Conservation (phyloP, 1,140 invertebrate genomes). For the Lutraria rhynchaena region DNA sequence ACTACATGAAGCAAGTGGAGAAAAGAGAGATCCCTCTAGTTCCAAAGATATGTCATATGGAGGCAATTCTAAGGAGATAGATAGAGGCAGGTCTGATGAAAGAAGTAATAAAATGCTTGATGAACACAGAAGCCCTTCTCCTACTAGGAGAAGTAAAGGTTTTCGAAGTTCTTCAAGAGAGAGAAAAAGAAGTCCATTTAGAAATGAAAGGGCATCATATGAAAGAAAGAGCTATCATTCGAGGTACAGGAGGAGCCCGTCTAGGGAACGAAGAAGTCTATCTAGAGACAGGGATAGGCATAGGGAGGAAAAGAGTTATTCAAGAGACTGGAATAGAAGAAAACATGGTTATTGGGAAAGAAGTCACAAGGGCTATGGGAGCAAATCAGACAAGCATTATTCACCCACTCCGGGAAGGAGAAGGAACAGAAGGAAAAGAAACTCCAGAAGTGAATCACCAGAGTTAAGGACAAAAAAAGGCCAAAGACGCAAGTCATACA, state of each 20-base stretch:
- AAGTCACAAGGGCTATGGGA: background rate
- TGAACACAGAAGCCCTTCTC: background rate
- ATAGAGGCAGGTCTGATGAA: conserved; percentile 13
- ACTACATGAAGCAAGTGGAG: background rate
- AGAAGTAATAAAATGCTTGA: background rate
- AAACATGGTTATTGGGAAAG: conserved; percentile 1
- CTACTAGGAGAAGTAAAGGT: background rate
- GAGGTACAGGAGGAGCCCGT: conserved; percentile 34
- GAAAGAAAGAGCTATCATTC: conserved; percentile 22
- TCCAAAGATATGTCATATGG: background rate
- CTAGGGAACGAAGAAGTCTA: conserved; percentile 22
- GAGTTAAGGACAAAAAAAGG: conserved; percentile 5
- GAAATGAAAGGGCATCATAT: conserved; percentile 4
- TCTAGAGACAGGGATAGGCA: conserved; percentile 35
- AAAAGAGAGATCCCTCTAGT: background rate
- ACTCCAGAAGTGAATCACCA: background rate
- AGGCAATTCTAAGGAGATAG: conserved; percentile 11
- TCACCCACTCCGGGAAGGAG: background rate
- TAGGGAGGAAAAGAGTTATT: conserved; percentile 29
- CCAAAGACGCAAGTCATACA: background rate
- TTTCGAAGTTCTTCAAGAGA: conserved; percentile 16
- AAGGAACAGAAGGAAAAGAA: conserved; percentile 3
- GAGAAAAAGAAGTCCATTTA: conserved; percentile 10
- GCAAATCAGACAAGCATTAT: background rate
- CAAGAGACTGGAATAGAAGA: conserved; percentile 17